Evolutionary conservation across 2,797 vertebrate genomes (phyloP), one percentile per base, ranked within the genome.

Genomic region (Salarias fasciatus): DNA sequence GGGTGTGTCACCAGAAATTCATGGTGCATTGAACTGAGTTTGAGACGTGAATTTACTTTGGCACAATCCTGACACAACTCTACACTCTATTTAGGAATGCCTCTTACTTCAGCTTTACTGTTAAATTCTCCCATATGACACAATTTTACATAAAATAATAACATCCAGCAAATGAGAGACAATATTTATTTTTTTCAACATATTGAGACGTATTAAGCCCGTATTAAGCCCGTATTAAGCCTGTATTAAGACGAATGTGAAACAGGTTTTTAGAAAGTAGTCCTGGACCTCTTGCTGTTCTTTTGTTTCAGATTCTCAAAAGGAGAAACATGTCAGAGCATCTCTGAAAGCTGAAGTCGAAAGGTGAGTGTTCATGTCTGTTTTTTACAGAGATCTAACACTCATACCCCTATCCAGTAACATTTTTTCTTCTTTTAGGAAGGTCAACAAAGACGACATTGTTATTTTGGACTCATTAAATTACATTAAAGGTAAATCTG

Each of bases 381-480:
- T 45, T 43, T 57, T n/a, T 52, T 14, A 38, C 6, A 24, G 53
- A 1, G 7, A 43, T 28, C 38, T 6, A 28, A 53, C 2, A 35
- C 60, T 55, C 72, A 10, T 5, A 8, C 8, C 47, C 6, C 0
- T 28, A 8, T 12, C 9, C n/a, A n/a, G n/a, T n/a, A n/a, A n/a
- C n/a, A n/a, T n/a, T 24, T 43, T 18, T 49, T 1, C 6, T 35
- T 6, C 33, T 67, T 82, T 48, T 72, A 95, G 94, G 82, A 95
- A 93, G 69, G 69, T 95, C 72, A 95, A 84, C 86, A 94, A 92
- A 80, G 93, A 93, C 31, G 89, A 94, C 72, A 79, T 95, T 62
- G 92, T 95, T 6, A 88, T 95, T 84, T 79, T 95, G 77, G 94
- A 95, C 85, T 95, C 94, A 13, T 86, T 94, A 63, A 95, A 95